phyloP scores from a whole-genome alignment of 1,140 invertebrate genomes.

The Thalassaphorura encarpata region DNA sequence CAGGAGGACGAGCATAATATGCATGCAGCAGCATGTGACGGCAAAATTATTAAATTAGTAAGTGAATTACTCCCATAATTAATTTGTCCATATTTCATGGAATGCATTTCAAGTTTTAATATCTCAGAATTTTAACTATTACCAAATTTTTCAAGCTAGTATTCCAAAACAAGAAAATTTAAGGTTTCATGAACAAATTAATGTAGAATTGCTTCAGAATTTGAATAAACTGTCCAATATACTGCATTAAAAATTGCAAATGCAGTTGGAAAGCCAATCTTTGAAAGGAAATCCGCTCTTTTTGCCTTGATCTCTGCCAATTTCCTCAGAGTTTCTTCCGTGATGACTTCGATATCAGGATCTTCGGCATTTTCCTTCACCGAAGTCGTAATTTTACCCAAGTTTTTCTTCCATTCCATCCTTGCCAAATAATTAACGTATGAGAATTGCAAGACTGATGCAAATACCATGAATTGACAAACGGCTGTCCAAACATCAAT shows the following conservation, averaged over 20 bases:
- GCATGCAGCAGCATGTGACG: too few relatives aligned
- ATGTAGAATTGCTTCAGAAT: too few relatives aligned
- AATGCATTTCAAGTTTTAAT: too few relatives aligned
- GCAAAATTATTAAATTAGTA: too few relatives aligned
- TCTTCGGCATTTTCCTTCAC: not conserved
- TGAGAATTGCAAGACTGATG: constrained; percentile 1
- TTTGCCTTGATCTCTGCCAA: not conserved
- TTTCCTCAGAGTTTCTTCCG: not conserved
- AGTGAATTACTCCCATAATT: too few relatives aligned
- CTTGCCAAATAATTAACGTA: not conserved
- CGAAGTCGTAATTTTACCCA: not conserved
- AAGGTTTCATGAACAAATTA: too few relatives aligned
- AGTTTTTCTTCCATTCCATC: not conserved
- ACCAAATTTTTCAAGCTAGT: too few relatives aligned
- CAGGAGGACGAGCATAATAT: too few relatives aligned
- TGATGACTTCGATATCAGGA: not conserved
- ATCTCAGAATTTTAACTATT: too few relatives aligned
- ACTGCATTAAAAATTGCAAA: constrained; percentile 2
- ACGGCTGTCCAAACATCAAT: constrained; percentile 43
- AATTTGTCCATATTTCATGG: too few relatives aligned
- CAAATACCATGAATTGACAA: constrained; percentile 6
- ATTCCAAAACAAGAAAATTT: too few relatives aligned
- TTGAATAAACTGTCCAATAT: not conserved
- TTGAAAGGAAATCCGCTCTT: not conserved
- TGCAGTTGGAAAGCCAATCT: not conserved